Evolutionary conservation across 1,140 invertebrate genomes (phyloP).

Genomic region (Habropoda laboriosa): DNA sequence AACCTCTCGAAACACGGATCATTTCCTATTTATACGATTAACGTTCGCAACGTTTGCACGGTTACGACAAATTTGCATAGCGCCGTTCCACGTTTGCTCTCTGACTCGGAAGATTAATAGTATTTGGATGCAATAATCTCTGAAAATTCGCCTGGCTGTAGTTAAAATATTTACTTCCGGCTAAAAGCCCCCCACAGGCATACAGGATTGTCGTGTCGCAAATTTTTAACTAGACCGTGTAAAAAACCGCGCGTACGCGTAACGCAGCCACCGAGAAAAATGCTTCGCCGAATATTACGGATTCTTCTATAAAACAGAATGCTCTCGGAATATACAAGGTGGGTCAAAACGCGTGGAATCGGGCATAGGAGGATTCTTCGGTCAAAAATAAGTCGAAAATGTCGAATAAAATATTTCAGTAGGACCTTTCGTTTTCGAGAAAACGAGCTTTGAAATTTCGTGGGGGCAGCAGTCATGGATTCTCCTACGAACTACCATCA

Average conservation of each 20-base stretch:
- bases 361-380: too few species aligned
- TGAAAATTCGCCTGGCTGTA: not conserved
- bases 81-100: not conserved
- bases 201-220: too few species aligned
- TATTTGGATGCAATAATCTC: constrained; percentile 23
- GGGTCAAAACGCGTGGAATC: too few species aligned
- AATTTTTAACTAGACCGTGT: not conserved
- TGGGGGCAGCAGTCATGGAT: too few species aligned
- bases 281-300: not conserved
- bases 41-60: constrained; percentile 6
- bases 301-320: not conserved
- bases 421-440: too few species aligned
- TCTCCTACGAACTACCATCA: too few species aligned
- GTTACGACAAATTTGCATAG: constrained; percentile 34
- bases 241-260: not conserved
- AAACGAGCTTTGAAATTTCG: too few species aligned
- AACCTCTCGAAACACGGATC: not conserved
- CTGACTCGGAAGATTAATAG: constrained; percentile 9
- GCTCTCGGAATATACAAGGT: not conserved
- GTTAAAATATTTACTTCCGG: not conserved
- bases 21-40: not conserved
- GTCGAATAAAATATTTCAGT: too few species aligned
- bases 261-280: not conserved
- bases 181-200: too few species aligned
- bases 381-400: too few species aligned